Percentiles rank a stretch among this genome's conserved stretches.
Evolutionary conservation across 1,140 invertebrate genomes (phyloP).

Genomic region (Ceratina australensis): DNA sequence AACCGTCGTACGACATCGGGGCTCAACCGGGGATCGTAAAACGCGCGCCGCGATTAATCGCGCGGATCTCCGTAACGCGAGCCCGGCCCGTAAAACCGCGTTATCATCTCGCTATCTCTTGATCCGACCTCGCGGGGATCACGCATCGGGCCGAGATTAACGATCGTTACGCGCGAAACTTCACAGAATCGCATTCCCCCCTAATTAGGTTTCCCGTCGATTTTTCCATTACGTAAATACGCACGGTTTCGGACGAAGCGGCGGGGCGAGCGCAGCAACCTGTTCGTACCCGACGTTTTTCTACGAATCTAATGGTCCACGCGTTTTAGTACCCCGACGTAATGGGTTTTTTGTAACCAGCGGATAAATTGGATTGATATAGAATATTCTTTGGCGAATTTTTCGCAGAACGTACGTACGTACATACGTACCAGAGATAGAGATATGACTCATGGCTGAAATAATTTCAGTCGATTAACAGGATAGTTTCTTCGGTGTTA

Average conservation of each 20-base stretch:
- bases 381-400: too few relatives aligned
- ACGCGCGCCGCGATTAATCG: constrained; percentile 18
- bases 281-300: constrained; percentile 1
- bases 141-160: background rate
- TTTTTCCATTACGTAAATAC: constrained; percentile 17
- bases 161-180: constrained; percentile 1
- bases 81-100: background rate
- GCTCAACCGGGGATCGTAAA: background rate
- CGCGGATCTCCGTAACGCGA: background rate
- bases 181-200: constrained; percentile 18
- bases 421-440: too few relatives aligned
- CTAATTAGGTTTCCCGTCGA: constrained; percentile 30
- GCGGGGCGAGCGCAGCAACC: background rate
- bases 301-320: background rate
- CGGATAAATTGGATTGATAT: constrained; percentile 1
- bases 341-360: background rate
- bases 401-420: too few relatives aligned
- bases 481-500: too few relatives aligned
- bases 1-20: background rate
- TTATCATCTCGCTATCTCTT: constrained; percentile 8
- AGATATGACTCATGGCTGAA: too few relatives aligned
- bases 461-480: too few relatives aligned
- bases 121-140: background rate
- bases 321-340: too few relatives aligned
- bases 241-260: background rate